A percentile compares a stretch with the other conserved stretches of the same genome.
These are phyloP conservation scores for Drosophila setosimentum DNA, from an alignment of 2,888 invertebrate genomes.

Conservation along the genomic window DNA sequence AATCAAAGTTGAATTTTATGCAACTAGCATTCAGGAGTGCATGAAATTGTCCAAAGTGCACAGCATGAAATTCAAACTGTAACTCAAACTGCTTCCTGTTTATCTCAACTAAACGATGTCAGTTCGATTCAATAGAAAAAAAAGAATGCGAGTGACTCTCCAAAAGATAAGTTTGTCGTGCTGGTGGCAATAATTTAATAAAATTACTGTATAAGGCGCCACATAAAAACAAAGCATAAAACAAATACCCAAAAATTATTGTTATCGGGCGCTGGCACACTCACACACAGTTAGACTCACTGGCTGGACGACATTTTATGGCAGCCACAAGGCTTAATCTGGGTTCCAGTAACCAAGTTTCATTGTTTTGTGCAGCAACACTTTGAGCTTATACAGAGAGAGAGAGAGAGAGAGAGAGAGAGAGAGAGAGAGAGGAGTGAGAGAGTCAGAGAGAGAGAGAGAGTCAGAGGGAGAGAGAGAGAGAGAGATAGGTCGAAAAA, in stretches of 20 bases:
- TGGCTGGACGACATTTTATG: constrained; percentile 30
- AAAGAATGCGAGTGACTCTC: background rate
- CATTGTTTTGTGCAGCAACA: constrained; percentile 47
- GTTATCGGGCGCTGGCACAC: constrained; percentile 50
- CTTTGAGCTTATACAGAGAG: background rate
- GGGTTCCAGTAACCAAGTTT: constrained; percentile 32
- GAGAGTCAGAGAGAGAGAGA: too few relatives aligned
- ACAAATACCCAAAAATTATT: constrained; percentile 48
- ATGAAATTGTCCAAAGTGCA: background rate
- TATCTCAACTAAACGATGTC: background rate
- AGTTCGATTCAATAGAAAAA: background rate
- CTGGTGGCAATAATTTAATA: constrained; percentile 50
- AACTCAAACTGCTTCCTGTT: background rate
- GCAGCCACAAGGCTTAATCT: constrained; percentile 6
- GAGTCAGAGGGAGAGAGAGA: constrained; percentile 2
- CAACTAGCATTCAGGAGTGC: background rate
- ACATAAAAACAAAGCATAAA: constrained; percentile 51
- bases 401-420: background rate
- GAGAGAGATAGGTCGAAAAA: constrained; percentile 13
- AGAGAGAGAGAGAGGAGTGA: too few relatives aligned
- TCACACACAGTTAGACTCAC: background rate
- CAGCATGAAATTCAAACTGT: background rate
- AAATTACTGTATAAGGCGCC: constrained; percentile 43
- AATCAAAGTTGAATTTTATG: background rate
- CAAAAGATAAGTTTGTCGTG: background rate